Conservation (phyloP, 2,888 invertebrate genomes). For the Dendrolimus pini region DNA sequence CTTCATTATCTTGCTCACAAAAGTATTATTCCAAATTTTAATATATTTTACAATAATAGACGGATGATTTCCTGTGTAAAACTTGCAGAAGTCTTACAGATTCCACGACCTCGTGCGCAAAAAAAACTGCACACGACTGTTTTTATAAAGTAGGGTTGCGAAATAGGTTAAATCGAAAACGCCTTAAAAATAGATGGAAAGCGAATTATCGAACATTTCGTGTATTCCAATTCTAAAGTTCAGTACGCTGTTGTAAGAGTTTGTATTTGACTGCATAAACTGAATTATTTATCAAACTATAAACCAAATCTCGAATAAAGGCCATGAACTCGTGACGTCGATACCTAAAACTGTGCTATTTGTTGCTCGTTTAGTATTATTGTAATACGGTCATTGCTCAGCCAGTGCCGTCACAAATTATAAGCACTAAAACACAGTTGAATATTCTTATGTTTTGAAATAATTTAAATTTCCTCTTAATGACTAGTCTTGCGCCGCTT, state of each 20-base stretch:
- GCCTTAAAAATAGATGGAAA: too few species aligned
- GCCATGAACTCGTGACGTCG: neutral
- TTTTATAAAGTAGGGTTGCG: slow-evolving; percentile 9
- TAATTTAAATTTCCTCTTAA: too few species aligned
- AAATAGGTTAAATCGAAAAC: neutral
- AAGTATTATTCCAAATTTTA: too few species aligned
- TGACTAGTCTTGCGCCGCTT: too few species aligned
- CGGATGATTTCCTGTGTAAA: slow-evolving; percentile 23
- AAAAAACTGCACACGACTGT: neutral
- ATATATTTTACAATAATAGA: too few species aligned
- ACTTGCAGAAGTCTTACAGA: slow-evolving; percentile 31
- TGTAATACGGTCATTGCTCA: neutral
- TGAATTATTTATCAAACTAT: neutral
- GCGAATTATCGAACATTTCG: too few species aligned
- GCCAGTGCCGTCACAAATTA: neutral
- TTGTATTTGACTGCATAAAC: neutral
- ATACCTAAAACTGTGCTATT: neutral
- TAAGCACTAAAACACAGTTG: too few species aligned
- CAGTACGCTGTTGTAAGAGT: neutral
- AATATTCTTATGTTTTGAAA: too few species aligned
- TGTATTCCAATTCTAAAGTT: too few species aligned
- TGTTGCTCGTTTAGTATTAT: neutral
- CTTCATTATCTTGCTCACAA: too few species aligned
- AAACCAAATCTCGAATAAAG: neutral
- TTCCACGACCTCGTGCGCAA: slow-evolving; percentile 19